phyloP scores from a whole-genome alignment of 2,113 vertebrate genomes.

The Urocynchramus pylzowi region DNA sequence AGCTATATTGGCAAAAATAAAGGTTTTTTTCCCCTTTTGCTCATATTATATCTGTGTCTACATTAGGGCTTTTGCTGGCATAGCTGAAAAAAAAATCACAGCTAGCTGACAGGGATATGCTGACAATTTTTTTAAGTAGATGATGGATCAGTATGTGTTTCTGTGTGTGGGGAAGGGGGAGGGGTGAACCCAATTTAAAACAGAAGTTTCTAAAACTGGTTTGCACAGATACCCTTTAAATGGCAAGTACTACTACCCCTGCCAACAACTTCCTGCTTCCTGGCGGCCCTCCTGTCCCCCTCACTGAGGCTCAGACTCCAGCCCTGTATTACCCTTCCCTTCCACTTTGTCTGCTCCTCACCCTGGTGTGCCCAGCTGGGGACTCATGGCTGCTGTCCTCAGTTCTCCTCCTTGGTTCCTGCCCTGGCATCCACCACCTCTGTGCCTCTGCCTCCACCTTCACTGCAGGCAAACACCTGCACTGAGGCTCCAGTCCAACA shows the following conservation, averaged over 20 bases:
- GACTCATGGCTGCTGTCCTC: background rate
- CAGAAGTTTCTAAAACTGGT: slow-evolving; percentile 39
- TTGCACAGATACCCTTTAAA: slow-evolving; percentile 23
- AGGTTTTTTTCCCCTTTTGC: background rate
- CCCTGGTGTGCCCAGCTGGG: background rate
- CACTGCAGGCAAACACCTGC: background rate
- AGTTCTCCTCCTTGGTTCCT: background rate
- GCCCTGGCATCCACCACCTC: background rate
- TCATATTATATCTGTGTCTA: slow-evolving; percentile 3
- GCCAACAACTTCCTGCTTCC: background rate
- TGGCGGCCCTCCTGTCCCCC: background rate
- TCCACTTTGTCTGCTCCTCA: background rate
- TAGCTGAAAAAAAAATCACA: slow-evolving; percentile 26
- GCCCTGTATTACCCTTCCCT: background rate
- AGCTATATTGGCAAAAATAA: slow-evolving; percentile 37
- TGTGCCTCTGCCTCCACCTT: background rate
- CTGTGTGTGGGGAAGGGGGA: background rate
- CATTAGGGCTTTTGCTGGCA: slow-evolving; percentile 44
- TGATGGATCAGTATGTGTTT: slow-evolving; percentile 35
- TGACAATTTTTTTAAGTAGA: slow-evolving; percentile 36
- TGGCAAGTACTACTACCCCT: background rate
- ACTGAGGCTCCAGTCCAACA: background rate
- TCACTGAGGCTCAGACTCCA: background rate
- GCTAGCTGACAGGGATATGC: slow-evolving; percentile 17
- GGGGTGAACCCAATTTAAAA: slow-evolving; percentile 5